A percentile compares a stretch with the other conserved stretches of the same genome.
phyloP scores from a whole-genome alignment of 2,888 invertebrate species.

The Theretra japonica region DNA sequence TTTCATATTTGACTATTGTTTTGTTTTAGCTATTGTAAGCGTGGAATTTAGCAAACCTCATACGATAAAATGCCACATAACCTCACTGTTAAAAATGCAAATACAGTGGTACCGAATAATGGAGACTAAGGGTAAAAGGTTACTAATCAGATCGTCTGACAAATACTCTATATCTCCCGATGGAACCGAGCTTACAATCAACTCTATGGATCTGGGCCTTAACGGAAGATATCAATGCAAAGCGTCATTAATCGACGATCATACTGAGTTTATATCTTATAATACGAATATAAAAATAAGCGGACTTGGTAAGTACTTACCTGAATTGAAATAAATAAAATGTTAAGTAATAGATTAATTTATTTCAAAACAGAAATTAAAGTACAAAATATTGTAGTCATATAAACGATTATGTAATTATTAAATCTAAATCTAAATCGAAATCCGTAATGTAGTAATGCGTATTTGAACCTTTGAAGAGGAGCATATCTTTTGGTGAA shows the following conservation, averaged over 20 bases:
- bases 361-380: no score
- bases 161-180: constrained; percentile 2
- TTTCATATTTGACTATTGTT: no score
- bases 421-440: no score
- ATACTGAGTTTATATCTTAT: background rate
- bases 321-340: background rate
- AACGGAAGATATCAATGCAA: constrained; percentile 2
- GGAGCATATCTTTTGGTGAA: no score
- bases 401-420: no score
- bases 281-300: background rate
- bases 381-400: no score
- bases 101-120: background rate
- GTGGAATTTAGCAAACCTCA: background rate
- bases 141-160: background rate
- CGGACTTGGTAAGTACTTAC: background rate
- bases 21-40: background rate
- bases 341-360: background rate
- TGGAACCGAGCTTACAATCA: constrained; percentile 15
- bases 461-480: no score
- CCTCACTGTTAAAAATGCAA: background rate
- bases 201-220: constrained; percentile 2
- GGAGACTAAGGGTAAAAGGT: background rate
- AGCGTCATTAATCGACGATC: background rate
- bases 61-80: background rate
- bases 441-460: no score